Evolutionary conservation across 2,797 vertebrate genomes (phyloP).

Genomic region (Esox lucius): DNA sequence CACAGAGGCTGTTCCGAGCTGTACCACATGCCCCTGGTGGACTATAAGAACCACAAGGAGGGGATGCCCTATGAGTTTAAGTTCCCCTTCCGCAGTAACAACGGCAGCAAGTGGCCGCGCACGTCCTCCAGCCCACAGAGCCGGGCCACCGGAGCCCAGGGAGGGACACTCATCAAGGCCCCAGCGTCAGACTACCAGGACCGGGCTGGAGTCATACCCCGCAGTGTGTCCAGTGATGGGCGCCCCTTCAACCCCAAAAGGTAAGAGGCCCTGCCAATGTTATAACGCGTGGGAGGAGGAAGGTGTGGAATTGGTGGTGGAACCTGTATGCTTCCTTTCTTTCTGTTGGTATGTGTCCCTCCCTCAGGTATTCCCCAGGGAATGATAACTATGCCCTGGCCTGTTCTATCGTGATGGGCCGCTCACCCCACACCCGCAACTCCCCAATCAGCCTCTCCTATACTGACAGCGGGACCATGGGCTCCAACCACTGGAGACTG

Average conservation of each 20-base stretch:
- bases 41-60: conserved; percentile 94
- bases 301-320: not conserved
- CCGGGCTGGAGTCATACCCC: conserved; percentile 77
- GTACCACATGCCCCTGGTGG: conserved; percentile 94
- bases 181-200: conserved; percentile 76
- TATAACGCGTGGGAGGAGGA: not conserved
- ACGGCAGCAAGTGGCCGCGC: conserved; percentile 92
- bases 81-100: conserved; percentile 89
- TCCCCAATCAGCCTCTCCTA: conserved; percentile 86
- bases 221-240: conserved; percentile 95
- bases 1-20: conserved; percentile 93
- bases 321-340: not conserved
- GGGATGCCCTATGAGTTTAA: conserved; percentile 93
- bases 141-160: conserved; percentile 74
- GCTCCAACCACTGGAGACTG: conserved; percentile 85
- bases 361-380: conserved; percentile 86
- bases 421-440: conserved; percentile 86
- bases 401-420: conserved; percentile 89
- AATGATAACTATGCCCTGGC: conserved; percentile 92
- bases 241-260: conserved; percentile 88
- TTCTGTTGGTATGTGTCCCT: conserved; percentile 12
- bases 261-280: conserved; percentile 52
- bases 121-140: conserved; percentile 80
- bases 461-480: conserved; percentile 80
- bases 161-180: conserved; percentile 81